Base-by-base conservation (phyloP, 2,797 vertebrate species). In the Micrastur ruficollis region DNA sequence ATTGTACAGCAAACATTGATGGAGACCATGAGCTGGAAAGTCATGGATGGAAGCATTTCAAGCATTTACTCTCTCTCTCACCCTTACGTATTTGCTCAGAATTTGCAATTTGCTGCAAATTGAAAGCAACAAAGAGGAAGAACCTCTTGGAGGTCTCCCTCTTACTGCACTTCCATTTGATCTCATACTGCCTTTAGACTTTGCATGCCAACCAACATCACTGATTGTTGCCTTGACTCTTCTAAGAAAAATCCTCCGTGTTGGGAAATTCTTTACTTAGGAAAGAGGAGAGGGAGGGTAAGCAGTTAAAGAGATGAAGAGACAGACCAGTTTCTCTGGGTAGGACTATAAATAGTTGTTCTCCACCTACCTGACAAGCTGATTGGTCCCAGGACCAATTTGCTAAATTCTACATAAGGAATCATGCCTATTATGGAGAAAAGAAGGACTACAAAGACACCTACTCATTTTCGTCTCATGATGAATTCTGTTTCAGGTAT, bases 361-460 rank as follows among this genome's bases (percentile, higher is more conserved):
- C 93, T 93, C 71, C 87, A 93, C 72, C 81, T 93, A 92, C 80
- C n/a, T 71, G 72, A 79, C 61, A 70, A 56, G 91, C 80, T 93
- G 93, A 97, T 92, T 97, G 97, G 97, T 90, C 86, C 90, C 42
- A 80, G 49, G 74, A 80, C 87, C 78, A 89, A 86, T 92, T 92
- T 87, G 95, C 95, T 95, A 89, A 89, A 81, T 93, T 93, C 95
- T 90, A 42, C 95, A 91, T 91, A 91, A 91, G 80, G 84, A 96
- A 96, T 89, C 91, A 22, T 89, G 34, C 98, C 98, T 97, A 96
- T 97, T 97, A 98, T 74, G 95, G 98, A 94, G 91, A 97, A 89
- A 82, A 66, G 62, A 58, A 86, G 65, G 58, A 75, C 42, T 62
- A 86, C 27, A 86, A 95, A 90, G 58, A 40, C 59, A 93, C 61